Evolutionary conservation across 2,888 invertebrate species (phyloP), one percentile per base, ranked within the genome.

Genomic region (Drosophila putrida): DNA sequence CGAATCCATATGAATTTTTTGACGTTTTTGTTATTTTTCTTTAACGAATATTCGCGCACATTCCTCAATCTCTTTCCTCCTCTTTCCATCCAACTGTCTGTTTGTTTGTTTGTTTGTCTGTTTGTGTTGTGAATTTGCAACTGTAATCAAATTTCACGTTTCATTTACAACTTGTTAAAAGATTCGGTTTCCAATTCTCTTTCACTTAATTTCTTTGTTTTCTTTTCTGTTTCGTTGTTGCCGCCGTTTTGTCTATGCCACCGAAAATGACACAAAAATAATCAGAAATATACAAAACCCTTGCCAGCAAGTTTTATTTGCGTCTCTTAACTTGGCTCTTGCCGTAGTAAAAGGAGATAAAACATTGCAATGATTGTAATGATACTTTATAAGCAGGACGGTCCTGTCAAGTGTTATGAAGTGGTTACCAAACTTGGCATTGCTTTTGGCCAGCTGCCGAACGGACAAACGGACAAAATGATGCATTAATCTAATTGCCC

Each of bases 201-300:
- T 62, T 55, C 61, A 44, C 65, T 38, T 33, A 49, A 11, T 27
- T 43, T 55, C 10, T 20, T 39, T 49, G 46, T 38, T 55, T 31
- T 36, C 10, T 6, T 35, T 41, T 35, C 41, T n/a, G 9, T 35
- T 47, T 41, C 13, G 4, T 25, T 35, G 71, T 5, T 36, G 28
- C 38, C 69, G 84, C 88, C 84, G 69, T 69, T 80, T 80, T 89
- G 88, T 89, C 88, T 85, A 69, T 68, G 75, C 67, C 68, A 75
- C 68, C 79, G 51, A 69, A 78, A 68, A 66, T 47, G 46, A 47
- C 31, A 58, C 54, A 55, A 47, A 47, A 49, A 38, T 59, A 58
- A 44, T 39, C 57, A 13, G 31, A 65, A 70, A 47, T 53, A 63
- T 58, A 47, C 49, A 73, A 59, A 83, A 80, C 68, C 66, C 68